phyloP scores from a whole-genome alignment of 2,797 vertebrate genomes.

The Pseudochaenichthys georgianus region DNA sequence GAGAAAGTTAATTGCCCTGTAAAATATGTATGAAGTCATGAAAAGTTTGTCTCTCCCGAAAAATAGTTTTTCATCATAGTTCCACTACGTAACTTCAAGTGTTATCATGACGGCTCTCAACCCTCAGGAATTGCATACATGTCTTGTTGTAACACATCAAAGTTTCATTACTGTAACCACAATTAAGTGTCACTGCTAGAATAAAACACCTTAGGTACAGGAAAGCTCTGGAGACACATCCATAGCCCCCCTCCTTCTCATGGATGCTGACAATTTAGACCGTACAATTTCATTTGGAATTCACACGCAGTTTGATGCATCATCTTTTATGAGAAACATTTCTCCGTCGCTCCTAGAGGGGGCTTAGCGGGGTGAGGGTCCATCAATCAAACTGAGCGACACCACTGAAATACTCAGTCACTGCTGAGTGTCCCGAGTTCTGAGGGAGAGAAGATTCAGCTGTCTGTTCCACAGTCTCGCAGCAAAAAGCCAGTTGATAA shows the following conservation, averaged over 20 bases:
- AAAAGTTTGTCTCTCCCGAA: constrained; percentile 46
- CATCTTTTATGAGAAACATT: constrained; percentile 76
- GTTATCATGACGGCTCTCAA: constrained; percentile 46
- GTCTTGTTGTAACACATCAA: constrained; percentile 64
- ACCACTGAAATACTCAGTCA: constrained; percentile 75
- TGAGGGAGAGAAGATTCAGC: constrained; percentile 60
- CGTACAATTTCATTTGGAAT: constrained; percentile 76
- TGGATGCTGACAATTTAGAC: constrained; percentile 71
- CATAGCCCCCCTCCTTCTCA: constrained; percentile 52
- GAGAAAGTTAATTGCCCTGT: constrained; percentile 46
- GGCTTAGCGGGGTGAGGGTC: constrained; percentile 43
- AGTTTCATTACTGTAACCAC: constrained; percentile 77
- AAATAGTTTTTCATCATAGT: constrained; percentile 46
- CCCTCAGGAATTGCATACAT: constrained; percentile 48
- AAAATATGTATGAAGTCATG: constrained; percentile 57
- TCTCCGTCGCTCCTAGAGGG: constrained; percentile 62
- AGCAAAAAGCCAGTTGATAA: constrained; percentile 62
- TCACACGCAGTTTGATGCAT: constrained; percentile 71
- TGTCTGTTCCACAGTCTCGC: constrained; percentile 52
- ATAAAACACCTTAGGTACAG: constrained; percentile 71
- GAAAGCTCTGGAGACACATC: constrained; percentile 63
- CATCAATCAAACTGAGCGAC: constrained; percentile 82
- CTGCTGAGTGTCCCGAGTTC: constrained; percentile 62
- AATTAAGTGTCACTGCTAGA: constrained; percentile 78
- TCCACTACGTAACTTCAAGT: constrained; percentile 37